Conservation (phyloP, 2,888 invertebrate species). For the Biston stratarius region DNA sequence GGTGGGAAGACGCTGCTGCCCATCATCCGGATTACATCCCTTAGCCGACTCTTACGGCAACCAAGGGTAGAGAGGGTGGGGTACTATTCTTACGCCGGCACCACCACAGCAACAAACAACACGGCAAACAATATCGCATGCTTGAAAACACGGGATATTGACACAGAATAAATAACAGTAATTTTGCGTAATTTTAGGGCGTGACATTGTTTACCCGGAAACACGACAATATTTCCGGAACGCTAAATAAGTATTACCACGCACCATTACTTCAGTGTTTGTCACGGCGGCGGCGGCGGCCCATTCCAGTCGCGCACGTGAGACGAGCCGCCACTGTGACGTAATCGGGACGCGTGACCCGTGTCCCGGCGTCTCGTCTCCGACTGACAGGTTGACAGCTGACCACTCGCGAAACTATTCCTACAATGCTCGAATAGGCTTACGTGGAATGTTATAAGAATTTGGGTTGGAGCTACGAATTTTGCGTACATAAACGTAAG, state of each 20-base stretch:
- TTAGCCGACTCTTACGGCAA: too few species aligned
- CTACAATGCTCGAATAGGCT: slow-evolving; percentile 40
- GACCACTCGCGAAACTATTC: slow-evolving; percentile 45
- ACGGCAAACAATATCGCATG: too few species aligned
- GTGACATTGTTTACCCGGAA: neutral
- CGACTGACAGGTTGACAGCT: slow-evolving; percentile 23
- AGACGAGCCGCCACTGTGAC: slow-evolving; percentile 40
- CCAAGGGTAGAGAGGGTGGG: too few species aligned
- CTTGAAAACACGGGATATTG: too few species aligned
- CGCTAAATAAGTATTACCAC: neutral
- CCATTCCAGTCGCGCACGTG: slow-evolving; percentile 34
- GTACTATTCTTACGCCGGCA: too few species aligned
- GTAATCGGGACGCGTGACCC: slow-evolving; percentile 44
- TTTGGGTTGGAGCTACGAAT: slow-evolving; percentile 30
- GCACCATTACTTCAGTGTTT: slow-evolving; percentile 12
- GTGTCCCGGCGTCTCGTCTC: slow-evolving; percentile 38
- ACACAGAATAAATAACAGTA: too few species aligned
- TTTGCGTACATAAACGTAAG: slow-evolving; percentile 10
- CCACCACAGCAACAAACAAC: too few species aligned
- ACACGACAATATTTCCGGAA: neutral
- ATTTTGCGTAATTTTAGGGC: neutral
- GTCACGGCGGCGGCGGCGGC: slow-evolving; percentile 8
- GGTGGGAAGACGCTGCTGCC: too few species aligned
- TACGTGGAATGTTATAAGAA: slow-evolving; percentile 33
- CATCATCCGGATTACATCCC: too few species aligned